Percentiles rank a stretch among this genome's conserved stretches.
Conservation (phyloP, 2,888 invertebrate genomes). For the Protonemura montana region DNA sequence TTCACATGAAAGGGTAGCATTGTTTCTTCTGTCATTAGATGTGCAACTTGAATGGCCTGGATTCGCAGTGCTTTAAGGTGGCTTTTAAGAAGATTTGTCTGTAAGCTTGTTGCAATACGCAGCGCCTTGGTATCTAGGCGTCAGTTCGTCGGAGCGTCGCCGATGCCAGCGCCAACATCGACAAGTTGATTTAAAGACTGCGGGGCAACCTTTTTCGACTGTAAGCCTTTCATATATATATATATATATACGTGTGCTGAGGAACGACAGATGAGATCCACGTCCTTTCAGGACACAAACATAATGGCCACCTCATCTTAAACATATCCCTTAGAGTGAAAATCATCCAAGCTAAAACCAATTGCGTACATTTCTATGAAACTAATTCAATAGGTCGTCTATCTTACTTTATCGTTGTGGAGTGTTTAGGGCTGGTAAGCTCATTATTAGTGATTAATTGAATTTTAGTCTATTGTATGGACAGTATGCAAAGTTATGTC, state of each 20-base stretch:
- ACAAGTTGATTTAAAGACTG: constrained; percentile 21
- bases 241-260: background rate
- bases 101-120: constrained; percentile 1
- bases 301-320: constrained; percentile 12
- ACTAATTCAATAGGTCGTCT: background rate
- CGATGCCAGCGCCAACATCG: background rate
- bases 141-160: background rate
- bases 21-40: background rate
- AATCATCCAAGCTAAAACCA: background rate
- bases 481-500: background rate
- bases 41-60: constrained; percentile 7
- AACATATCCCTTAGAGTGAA: background rate
- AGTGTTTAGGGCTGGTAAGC: background rate
- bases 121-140: background rate
- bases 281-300: background rate
- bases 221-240: background rate
- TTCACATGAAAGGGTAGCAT: background rate
- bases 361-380: background rate
- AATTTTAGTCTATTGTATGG: background rate
- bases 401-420: background rate
- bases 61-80: constrained; percentile 1
- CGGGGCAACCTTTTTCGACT: constrained; percentile 2
- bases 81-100: constrained; percentile 7
- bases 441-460: constrained; percentile 7
- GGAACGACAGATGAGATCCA: background rate